phyloP scores from a whole-genome alignment of 2,113 vertebrate genomes.

The Sialia sialis region DNA sequence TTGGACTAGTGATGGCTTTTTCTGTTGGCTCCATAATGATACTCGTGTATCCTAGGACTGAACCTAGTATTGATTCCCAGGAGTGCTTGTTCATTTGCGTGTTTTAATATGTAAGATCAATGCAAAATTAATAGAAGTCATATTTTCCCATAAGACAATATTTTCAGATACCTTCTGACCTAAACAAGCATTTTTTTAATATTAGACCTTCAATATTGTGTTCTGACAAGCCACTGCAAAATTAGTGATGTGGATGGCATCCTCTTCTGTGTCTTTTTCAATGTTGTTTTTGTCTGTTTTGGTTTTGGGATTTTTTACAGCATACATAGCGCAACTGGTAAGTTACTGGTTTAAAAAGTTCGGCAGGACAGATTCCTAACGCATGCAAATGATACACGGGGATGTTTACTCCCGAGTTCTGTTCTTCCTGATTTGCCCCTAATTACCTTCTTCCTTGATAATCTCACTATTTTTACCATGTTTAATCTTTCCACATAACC shows the following conservation, averaged over 20 bases:
- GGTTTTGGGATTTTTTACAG: background rate
- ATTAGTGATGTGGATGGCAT: background rate
- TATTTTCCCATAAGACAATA: background rate
- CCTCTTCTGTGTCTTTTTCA: background rate
- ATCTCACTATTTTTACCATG: background rate
- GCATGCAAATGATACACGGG: accelerated
- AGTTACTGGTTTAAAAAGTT: background rate
- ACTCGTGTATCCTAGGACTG: background rate
- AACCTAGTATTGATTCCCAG: background rate
- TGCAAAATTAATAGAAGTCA: background rate
- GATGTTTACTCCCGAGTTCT: background rate
- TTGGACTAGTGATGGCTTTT: constrained; percentile 1
- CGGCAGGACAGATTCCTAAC: background rate
- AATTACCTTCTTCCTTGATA: background rate
- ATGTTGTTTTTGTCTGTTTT: background rate
- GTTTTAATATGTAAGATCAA: background rate
- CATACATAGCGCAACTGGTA: background rate
- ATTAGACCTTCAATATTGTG: background rate
- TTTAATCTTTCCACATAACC: background rate
- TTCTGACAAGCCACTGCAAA: background rate
- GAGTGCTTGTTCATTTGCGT: background rate
- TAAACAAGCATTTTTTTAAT: background rate
- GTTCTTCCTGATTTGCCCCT: background rate
- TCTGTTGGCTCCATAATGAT: background rate
- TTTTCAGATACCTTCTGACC: background rate